Base-by-base conservation (phyloP, 1,140 invertebrate species). In the Melanaphis sacchari region DNA sequence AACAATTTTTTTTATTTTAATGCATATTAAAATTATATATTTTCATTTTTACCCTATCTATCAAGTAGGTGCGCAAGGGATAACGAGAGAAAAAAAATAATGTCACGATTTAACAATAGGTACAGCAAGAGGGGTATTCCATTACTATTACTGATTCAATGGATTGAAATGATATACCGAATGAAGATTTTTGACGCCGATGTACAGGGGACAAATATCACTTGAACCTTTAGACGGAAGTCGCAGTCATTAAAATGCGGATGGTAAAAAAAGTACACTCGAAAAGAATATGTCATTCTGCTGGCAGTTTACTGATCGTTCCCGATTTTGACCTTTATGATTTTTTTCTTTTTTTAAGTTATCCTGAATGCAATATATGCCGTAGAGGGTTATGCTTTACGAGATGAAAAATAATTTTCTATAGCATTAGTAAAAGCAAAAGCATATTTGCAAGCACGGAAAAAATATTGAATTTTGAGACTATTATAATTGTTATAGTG, bases 131-230 rank as follows among this genome's bases (percentile, higher is more conserved):
- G 91, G 91, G 22, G 36, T 66, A 40, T 38, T 93, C 81, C 36
- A 52, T 85, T 85, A 54, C 36, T 15, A 85, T 93, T 93, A 84
- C 49, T 24, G 24, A n/a, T 26, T 93, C 91, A 93, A 93, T 93
- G 91, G 91, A 24, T 85, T 81, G 91, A 43, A 93, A 85, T 54
- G 91, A 84, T 92, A 76, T 22, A n/a, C 81, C 46, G 11, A 52
- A 82, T 38, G 46, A 93, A 49, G 91, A 93, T 93, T 93, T 93
- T 93, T 93, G 91, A 93, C 91, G 91, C 91, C 91, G 46, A 54
- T 54, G 46, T 54, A 31, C 38, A 1, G 38, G 41, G 49, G 91
- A 81, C 24, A 76, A 76, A 81, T 46, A 82, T 92, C 91, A 93
- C 46, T 85, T 41, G 76, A 93, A 93, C 41, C 24, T 52, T 24